phyloP scores from a whole-genome alignment of 2,888 invertebrate species.

The Drosophila recens region DNA sequence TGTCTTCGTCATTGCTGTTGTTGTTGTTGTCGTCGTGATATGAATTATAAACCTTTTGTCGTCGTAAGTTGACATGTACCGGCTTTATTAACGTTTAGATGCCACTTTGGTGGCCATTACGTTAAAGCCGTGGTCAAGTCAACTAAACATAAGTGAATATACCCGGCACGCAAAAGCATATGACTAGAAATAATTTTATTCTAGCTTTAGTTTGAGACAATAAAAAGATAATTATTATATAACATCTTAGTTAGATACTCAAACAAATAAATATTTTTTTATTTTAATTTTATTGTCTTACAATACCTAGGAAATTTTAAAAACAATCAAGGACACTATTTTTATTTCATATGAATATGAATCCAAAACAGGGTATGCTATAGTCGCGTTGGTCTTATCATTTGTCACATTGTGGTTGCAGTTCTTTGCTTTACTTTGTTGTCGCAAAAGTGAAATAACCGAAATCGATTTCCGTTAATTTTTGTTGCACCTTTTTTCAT shows the following conservation, averaged over 20 bases:
- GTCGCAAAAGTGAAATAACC: slow-evolving; percentile 40
- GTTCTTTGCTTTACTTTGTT: slow-evolving; percentile 4
- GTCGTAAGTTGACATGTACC: slow-evolving; percentile 38
- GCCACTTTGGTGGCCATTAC: slow-evolving; percentile 47
- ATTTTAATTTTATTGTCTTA: no score
- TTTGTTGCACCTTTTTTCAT: slow-evolving; percentile 42
- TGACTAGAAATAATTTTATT: no score
- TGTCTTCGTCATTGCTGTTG: neutral
- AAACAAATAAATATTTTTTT: neutral
- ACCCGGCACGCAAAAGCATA: slow-evolving; percentile 4
- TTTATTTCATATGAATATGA: neutral
- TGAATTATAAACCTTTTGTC: slow-evolving; percentile 54
- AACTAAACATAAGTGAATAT: slow-evolving; percentile 18
- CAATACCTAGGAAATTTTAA: neutral
- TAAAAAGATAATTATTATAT: neutral
- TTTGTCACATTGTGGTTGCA: neutral
- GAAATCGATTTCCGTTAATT: slow-evolving; percentile 73
- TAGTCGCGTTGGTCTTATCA: neutral
- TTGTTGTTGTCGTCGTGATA: slow-evolving; percentile 43
- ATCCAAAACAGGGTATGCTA: neutral
- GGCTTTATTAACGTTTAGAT: slow-evolving; percentile 41
- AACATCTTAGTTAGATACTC: neutral
- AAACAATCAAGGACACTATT: neutral
- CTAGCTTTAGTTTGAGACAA: no score
- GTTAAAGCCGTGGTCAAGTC: slow-evolving; percentile 22